Percentiles rank a stretch among this genome's conserved stretches.
Evolutionary conservation across 2,113 vertebrate genomes (phyloP).

Genomic region (Anarhynchus alexandrinus): DNA sequence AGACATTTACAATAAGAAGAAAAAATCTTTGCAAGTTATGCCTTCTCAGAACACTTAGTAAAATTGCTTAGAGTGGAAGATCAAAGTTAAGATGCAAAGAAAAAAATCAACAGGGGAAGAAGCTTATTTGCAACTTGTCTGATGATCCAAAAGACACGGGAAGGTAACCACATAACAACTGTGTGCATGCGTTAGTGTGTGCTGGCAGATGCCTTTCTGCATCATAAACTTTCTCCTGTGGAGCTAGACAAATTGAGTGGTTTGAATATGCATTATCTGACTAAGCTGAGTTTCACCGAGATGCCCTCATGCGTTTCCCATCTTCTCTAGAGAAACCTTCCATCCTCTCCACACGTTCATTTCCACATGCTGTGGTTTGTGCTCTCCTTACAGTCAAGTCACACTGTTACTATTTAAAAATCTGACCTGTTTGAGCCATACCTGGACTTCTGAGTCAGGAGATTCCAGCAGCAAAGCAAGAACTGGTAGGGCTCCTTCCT

Average conservation of each 20-base stretch:
- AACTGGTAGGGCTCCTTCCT: constrained; percentile 77
- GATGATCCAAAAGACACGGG: not conserved
- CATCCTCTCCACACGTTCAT: not conserved
- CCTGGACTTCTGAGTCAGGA: constrained; percentile 78
- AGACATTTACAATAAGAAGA: not conserved
- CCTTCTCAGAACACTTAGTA: not conserved
- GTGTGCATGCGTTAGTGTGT: not conserved
- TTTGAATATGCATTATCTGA: not conserved
- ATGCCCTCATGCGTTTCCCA: not conserved
- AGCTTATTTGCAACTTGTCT: not conserved
- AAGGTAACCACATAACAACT: not conserved
- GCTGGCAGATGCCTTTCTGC: not conserved
- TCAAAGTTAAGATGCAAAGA: not conserved
- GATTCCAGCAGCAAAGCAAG: constrained; percentile 77
- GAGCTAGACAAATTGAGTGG: not conserved
- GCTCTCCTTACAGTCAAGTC: not conserved
- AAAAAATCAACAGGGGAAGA: not conserved
- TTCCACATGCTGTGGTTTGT: not conserved
- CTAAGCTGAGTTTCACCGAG: not conserved
- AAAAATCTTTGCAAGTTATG: not conserved
- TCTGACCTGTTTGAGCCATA: constrained; percentile 2
- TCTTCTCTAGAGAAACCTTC: not conserved
- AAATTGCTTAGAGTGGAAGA: not conserved
- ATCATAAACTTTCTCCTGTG: not conserved
- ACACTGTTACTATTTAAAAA: not conserved